Evolutionary conservation across 2,113 vertebrate genomes (phyloP).

Genomic region (Podocnemis expansa): DNA sequence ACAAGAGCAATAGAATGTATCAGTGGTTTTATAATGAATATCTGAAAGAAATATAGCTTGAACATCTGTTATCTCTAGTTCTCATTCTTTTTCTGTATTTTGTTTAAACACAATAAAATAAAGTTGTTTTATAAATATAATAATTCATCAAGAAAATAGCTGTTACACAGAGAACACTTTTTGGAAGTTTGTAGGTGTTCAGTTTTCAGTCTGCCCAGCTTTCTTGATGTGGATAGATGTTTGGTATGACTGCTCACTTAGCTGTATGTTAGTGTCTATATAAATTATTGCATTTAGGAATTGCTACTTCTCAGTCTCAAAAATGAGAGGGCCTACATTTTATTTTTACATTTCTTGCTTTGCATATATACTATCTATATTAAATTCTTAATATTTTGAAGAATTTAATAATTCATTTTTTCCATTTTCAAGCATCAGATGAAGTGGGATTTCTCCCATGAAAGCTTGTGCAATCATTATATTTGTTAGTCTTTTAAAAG

Average conservation of each 20-base stretch:
- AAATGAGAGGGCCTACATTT: background rate
- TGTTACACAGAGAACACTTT: background rate
- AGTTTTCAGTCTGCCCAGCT: background rate
- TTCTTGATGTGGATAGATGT: accelerated
- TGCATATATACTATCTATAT: background rate
- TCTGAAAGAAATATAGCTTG: background rate
- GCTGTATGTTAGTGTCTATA: background rate
- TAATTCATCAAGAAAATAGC: background rate
- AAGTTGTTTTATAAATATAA: background rate
- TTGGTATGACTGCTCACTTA: accelerated
- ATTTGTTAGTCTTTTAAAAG: too few species aligned
- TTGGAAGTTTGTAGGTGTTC: background rate
- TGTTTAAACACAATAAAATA: background rate
- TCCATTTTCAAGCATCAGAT: too few species aligned
- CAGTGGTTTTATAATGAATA: background rate
- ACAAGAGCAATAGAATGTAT: accelerated
- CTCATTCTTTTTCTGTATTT: background rate
- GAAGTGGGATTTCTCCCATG: too few species aligned
- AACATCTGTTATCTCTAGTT: background rate
- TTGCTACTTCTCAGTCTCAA: background rate
- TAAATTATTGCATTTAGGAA: background rate
- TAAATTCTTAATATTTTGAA: background rate
- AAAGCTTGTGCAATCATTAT: too few species aligned
- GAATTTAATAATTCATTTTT: too few species aligned
- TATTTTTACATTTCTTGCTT: background rate